These are phyloP conservation scores for Porites australiensis DNA, from an alignment of 64 coral and sea anemone species.

Conservation along the genomic window DNA sequence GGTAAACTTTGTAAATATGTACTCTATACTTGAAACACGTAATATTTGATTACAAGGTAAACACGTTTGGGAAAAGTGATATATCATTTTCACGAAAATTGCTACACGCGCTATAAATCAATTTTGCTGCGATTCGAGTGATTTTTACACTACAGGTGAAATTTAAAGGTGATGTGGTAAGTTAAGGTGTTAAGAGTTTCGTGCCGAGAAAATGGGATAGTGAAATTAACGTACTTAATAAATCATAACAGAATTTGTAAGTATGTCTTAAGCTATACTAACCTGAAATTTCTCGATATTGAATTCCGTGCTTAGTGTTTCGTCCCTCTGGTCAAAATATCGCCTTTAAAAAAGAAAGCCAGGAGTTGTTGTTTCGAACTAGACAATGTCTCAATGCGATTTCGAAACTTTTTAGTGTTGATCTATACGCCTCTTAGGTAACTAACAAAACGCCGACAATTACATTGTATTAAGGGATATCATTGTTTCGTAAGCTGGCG, in stretches of 20 bases:
- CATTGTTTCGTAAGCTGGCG: slow-evolving; percentile 53
- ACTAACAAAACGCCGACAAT: slow-evolving; percentile 50
- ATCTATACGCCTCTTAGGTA: neutral
- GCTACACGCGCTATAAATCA: neutral
- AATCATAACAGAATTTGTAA: slow-evolving; percentile 61
- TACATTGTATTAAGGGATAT: slow-evolving; percentile 57
- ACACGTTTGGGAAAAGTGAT: neutral
- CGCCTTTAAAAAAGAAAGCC: neutral
- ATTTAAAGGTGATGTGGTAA: too few species aligned
- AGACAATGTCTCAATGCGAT: neutral
- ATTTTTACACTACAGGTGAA: neutral
- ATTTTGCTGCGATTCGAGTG: neutral
- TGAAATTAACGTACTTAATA: slow-evolving; percentile 40
- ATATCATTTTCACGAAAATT: neutral
- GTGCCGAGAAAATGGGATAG: neutral
- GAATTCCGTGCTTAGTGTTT: neutral
- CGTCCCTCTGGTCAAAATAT: neutral
- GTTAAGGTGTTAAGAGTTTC: neutral
- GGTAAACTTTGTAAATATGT: slow-evolving; percentile 56
- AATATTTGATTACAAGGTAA: slow-evolving; percentile 61
- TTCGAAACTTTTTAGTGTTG: slow-evolving; percentile 51
- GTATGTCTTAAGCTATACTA: slow-evolving; percentile 1
- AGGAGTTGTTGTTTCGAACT: slow-evolving; percentile 21
- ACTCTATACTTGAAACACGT: slow-evolving; percentile 33
- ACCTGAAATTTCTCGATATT: slow-evolving; percentile 45